Evolutionary conservation across 2,888 invertebrate species (phyloP), one percentile per base, ranked within the genome.

Genomic region (Caprella mutica): DNA sequence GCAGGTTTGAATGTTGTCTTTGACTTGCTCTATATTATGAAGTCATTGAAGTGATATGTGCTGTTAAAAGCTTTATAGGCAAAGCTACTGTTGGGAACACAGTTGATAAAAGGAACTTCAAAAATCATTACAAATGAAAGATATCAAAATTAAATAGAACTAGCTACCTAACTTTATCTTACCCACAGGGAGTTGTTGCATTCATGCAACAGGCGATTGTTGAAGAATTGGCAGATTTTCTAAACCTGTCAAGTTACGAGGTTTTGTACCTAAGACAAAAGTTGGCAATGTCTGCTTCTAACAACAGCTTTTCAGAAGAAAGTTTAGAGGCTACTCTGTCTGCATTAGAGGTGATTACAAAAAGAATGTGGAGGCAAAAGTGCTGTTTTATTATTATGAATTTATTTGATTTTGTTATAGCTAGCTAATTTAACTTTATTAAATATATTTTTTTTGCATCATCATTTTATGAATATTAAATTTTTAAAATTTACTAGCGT

Each of bases 161-260:
- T 14, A 35, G 14, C 14, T 12, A 12, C 14, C 14, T 12, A 35
- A 12, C 35, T 12, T 35, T 35, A n/a, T n/a, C 9, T 12, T 5
- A 27, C 27, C 24, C 43, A 12, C 57, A 60, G 59, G 59, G 59
- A 23, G 59, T 65, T 50, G 52, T 65, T 3, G 46, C 54, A 27
- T 58, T 65, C 23, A 58, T 65, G 58, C 59, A 59, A 24, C 69
- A 71, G 9, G 81, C 84, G 1, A 81, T 92, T 80, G 92, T 93
- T 0, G 78, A 82, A 64, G 80, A 81, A 59, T 78, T 93, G 66
- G 84, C 88, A 1, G 78, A 84, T 61, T 96, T 96, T 75, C 76
- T 96, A 58, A 83, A 91, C 69, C 85, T 96, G 68, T 85, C 89
- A 71, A 75, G 84, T 68, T 94, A 92, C 74, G 94, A 94, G 73